Conservation (phyloP, 2,113 vertebrate genomes). For the Toxostoma redivivum region DNA sequence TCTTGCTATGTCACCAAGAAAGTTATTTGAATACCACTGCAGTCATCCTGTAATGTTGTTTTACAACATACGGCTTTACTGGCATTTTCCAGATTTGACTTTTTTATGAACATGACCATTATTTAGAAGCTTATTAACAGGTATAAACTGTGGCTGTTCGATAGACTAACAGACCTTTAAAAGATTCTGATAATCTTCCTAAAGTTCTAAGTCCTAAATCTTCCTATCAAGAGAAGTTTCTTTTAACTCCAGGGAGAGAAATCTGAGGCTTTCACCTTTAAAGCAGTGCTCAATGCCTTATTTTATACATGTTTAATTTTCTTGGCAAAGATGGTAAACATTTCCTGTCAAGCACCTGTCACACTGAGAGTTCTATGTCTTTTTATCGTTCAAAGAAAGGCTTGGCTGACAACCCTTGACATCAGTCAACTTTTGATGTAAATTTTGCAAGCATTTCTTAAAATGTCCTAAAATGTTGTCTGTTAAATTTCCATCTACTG, state of each 20-base stretch:
- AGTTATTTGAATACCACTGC: not conserved
- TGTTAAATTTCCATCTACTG: not conserved
- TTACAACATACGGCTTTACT: not conserved
- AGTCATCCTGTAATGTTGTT: accelerated
- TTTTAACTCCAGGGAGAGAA: not conserved
- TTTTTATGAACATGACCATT: not conserved
- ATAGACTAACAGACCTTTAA: not conserved
- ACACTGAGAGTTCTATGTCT: not conserved
- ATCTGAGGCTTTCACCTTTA: not conserved
- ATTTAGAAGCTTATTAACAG: not conserved
- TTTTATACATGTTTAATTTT: not conserved
- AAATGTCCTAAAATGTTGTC: not conserved
- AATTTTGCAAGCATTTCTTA: not conserved
- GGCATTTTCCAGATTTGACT: not conserved
- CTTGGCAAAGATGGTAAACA: not conserved
- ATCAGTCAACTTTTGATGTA: not conserved
- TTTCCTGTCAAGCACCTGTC: not conserved
- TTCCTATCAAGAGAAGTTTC: not conserved
- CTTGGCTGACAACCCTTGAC: not conserved
- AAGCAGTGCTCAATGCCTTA: not conserved
- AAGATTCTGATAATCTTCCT: not conserved
- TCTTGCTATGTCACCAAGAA: no score
- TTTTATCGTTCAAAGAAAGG: not conserved
- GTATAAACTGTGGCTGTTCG: not conserved
- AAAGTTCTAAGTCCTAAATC: no score